These are phyloP conservation scores for Dexiosoma caninum DNA, from an alignment of 2,888 invertebrate genomes.

Conservation along the genomic window DNA sequence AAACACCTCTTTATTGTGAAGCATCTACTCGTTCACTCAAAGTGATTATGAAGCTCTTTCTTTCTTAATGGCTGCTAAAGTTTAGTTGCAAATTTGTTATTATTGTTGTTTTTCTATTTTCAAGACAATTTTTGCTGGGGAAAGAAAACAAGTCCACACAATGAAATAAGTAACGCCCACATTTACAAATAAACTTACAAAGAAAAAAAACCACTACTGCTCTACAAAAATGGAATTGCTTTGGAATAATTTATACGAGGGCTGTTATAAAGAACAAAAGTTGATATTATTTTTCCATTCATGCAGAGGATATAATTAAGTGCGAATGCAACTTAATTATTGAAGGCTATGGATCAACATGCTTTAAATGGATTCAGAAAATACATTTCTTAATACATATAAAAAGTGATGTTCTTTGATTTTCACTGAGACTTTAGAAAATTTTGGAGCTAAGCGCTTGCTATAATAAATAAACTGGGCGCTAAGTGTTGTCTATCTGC, in stretches of 20 bases:
- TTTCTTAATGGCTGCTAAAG: constrained; percentile 59
- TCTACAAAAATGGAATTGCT: neutral
- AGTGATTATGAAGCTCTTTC: constrained; percentile 51
- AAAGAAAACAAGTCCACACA: constrained; percentile 32
- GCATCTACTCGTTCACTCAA: constrained; percentile 38
- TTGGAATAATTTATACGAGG: neutral
- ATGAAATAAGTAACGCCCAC: constrained; percentile 59
- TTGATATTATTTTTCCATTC: too few species aligned
- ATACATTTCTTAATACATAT: too few species aligned
- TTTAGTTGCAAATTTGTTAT: constrained; percentile 16
- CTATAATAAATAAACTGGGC: too few species aligned
- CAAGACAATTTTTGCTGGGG: constrained; percentile 19
- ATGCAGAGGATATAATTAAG: too few species aligned
- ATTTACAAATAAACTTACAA: constrained; percentile 57
- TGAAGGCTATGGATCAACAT: too few species aligned
- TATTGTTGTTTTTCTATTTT: neutral
- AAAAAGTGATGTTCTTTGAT: too few species aligned
- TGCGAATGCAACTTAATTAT: too few species aligned
- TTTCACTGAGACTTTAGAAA: too few species aligned
- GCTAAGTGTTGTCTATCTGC: too few species aligned
- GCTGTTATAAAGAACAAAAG: too few species aligned
- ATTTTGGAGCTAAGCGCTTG: too few species aligned
- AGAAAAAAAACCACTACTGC: neutral
- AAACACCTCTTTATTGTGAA: constrained; percentile 27
- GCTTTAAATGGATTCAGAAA: too few species aligned